These are phyloP conservation scores for Neodontobutis hainanensis DNA, from an alignment of 2,113 vertebrate species.

Conservation along the genomic window DNA sequence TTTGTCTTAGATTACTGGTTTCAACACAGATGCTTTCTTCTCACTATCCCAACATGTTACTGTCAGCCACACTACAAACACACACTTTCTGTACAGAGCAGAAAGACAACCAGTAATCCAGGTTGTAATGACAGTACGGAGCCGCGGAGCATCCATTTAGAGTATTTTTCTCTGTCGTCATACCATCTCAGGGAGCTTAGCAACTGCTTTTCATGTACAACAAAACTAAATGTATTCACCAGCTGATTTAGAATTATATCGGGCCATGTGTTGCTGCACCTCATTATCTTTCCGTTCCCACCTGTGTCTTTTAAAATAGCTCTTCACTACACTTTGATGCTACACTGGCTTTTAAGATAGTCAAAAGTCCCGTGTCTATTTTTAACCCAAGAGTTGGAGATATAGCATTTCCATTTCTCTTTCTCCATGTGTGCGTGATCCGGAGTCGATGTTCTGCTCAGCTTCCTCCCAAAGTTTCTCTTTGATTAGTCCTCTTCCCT, in stretches of 20 bases:
- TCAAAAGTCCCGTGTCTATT: constrained; percentile 29
- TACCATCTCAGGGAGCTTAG: too few relatives aligned
- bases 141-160: background rate
- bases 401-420: constrained; percentile 37
- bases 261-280: constrained; percentile 1
- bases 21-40: background rate
- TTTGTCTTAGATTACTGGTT: constrained; percentile 40
- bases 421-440: constrained; percentile 33
- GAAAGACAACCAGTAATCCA: background rate
- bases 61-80: constrained; percentile 23
- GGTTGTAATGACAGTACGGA: background rate
- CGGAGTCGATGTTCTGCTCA: constrained; percentile 25
- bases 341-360: constrained; percentile 13
- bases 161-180: background rate
- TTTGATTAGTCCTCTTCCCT: constrained; percentile 38
- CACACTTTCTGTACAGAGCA: background rate
- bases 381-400: constrained; percentile 25
- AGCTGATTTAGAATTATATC: constrained; percentile 41
- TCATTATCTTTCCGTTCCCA: constrained; percentile 12
- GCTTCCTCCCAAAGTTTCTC: constrained; percentile 41
- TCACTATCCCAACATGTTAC: constrained; percentile 3
- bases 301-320: constrained; percentile 4
- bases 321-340: background rate
- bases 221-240: background rate
- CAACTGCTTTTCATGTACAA: background rate